phyloP scores from a whole-genome alignment of 2,113 vertebrate species.

The Pandion haliaetus region DNA sequence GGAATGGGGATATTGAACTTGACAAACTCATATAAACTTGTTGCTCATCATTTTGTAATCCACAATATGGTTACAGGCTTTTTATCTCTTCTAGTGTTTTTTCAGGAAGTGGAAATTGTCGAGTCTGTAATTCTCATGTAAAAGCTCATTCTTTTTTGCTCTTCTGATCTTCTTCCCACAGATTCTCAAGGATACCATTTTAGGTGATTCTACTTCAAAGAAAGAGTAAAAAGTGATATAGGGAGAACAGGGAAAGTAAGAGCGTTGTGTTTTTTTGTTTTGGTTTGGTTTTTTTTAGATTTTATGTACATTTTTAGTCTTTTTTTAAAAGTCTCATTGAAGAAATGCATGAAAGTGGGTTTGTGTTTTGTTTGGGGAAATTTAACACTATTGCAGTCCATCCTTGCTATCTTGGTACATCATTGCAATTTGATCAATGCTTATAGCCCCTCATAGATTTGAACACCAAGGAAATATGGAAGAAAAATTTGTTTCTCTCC shows the following conservation, averaged over 20 bases:
- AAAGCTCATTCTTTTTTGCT: neutral
- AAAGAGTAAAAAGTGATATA: neutral
- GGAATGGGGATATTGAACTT: neutral
- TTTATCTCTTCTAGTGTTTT: neutral
- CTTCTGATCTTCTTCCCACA: neutral
- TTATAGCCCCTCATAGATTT: neutral
- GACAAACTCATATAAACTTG: neutral
- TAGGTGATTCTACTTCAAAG: neutral
- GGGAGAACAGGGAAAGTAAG: neutral
- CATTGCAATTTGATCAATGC: neutral
- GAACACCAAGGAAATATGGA: neutral
- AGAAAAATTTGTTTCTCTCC: neutral
- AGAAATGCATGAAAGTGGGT: neutral
- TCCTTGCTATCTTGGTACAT: neutral
- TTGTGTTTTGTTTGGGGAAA: neutral
- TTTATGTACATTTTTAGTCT: neutral
- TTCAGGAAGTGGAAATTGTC: neutral
- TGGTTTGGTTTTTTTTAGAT: no score
- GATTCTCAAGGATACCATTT: neutral
- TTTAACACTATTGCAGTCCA: neutral
- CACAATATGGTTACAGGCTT: neutral
- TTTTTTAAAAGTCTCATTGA: neutral
- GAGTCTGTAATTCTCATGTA: neutral
- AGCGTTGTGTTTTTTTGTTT: neutral
- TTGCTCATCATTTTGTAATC: neutral